phyloP scores from a whole-genome alignment of 2,113 vertebrate genomes.

The Sturnira hondurensis region DNA sequence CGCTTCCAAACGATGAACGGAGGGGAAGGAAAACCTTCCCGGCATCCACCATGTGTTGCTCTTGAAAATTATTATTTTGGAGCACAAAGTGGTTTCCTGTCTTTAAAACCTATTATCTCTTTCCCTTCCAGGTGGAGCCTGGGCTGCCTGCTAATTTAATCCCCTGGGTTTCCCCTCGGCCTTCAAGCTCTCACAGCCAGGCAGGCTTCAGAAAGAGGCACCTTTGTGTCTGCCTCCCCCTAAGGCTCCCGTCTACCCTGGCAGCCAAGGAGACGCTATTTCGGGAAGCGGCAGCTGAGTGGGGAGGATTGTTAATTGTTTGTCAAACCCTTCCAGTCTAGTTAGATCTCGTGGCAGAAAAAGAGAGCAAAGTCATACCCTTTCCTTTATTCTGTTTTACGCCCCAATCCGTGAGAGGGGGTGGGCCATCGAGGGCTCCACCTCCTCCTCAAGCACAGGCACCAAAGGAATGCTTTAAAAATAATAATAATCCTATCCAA shows the following conservation, averaged over 20 bases:
- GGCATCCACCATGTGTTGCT: conserved; percentile 53
- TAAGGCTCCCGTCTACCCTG: conserved; percentile 57
- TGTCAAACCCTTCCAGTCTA: conserved; percentile 75
- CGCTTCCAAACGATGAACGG: neutral
- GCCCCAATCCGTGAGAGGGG: neutral
- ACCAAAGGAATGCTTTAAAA: neutral
- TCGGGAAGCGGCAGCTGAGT: conserved; percentile 83
- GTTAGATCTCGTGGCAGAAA: conserved; percentile 63
- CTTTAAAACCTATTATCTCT: conserved; percentile 75
- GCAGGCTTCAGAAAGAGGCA: conserved; percentile 66
- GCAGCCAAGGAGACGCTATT: conserved; percentile 78
- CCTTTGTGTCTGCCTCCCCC: conserved; percentile 76
- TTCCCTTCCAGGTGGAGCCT: conserved; percentile 77
- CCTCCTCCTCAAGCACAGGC: neutral
- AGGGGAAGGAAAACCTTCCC: neutral
- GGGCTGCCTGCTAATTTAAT: conserved; percentile 74
- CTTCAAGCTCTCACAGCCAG: conserved; percentile 56
- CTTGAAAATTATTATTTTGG: conserved; percentile 73
- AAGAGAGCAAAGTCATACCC: conserved; percentile 13
- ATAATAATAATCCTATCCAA: neutral
- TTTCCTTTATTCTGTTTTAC: conserved; percentile 19
- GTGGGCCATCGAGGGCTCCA: neutral
- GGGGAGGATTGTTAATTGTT: conserved; percentile 82
- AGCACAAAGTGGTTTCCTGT: conserved; percentile 80
- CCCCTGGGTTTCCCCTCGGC: conserved; percentile 69